Evolutionary conservation across 2,888 invertebrate species (phyloP).

Genomic region (Globia sparganii): DNA sequence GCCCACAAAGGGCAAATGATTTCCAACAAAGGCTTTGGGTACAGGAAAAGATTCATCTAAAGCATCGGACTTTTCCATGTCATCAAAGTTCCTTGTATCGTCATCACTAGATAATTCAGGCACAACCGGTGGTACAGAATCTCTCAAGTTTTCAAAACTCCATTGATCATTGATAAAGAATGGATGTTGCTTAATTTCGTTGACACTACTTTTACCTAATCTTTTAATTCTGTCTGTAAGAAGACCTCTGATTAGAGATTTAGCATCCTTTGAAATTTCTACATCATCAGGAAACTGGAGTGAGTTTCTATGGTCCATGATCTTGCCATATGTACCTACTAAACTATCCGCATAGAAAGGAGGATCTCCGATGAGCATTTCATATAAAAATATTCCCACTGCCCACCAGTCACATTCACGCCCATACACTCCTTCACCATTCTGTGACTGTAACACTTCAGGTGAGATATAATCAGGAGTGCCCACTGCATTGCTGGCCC

Average conservation of each 20-base stretch:
- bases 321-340: conserved; percentile 99
- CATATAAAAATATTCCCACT: conserved; percentile 99
- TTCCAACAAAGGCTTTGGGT: conserved; percentile 99
- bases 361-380: conserved; percentile 99
- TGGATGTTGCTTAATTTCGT: conserved; percentile 97
- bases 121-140: conserved; percentile 98
- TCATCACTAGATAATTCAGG: conserved; percentile 98
- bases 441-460: conserved; percentile 99
- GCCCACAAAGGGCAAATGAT: conserved; percentile 99
- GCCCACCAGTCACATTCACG: conserved; percentile 99
- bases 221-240: conserved; percentile 97
- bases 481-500: conserved; percentile 99
- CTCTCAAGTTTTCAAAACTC: conserved; percentile 98
- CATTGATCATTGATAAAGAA: conserved; percentile 99
- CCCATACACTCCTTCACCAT: conserved; percentile 98
- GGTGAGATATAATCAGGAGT: conserved; percentile 99
- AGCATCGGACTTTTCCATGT: conserved; percentile 98
- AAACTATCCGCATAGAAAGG: conserved; percentile 99
- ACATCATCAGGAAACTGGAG: conserved; percentile 98
- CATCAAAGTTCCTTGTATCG: conserved; percentile 99
- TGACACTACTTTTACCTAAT: conserved; percentile 97
- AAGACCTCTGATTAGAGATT: conserved; percentile 97
- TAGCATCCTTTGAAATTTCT: conserved; percentile 96
- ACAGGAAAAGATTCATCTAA: conserved; percentile 98
- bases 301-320: conserved; percentile 99